phyloP scores from a whole-genome alignment of 2,113 vertebrate species.

The Cairina moschata region DNA sequence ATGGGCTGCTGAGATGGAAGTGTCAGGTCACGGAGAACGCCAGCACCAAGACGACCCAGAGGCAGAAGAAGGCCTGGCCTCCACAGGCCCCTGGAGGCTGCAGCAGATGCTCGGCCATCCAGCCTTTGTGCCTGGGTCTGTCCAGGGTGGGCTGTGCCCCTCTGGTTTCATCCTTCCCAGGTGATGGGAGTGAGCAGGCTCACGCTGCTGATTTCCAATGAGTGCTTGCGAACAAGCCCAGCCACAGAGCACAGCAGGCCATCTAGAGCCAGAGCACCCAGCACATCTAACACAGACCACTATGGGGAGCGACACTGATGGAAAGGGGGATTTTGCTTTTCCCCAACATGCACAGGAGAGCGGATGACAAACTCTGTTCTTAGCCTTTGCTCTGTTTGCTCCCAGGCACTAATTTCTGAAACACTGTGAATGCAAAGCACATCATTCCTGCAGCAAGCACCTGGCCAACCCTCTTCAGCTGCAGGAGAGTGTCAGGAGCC shows the following conservation, averaged over 20 bases:
- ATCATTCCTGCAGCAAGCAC: background rate
- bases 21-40: accelerated
- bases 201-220: accelerated
- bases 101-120: background rate
- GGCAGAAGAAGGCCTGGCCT: background rate
- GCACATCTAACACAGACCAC: background rate
- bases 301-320: accelerated
- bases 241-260: background rate
- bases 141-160: background rate
- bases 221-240: background rate
- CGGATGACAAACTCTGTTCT: background rate
- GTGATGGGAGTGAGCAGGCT: accelerated
- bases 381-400: background rate
- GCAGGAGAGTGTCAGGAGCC: background rate
- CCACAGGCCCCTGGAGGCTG: background rate
- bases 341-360: background rate
- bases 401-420: background rate
- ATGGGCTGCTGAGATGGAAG: background rate
- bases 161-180: background rate
- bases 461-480: background rate
- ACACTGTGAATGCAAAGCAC: background rate
- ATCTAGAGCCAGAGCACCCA: background rate
- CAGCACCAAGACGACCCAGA: background rate
- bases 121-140: background rate
- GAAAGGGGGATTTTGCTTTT: background rate